phyloP scores from a whole-genome alignment of 2,113 vertebrate genomes.

The Thomomys bottae region DNA sequence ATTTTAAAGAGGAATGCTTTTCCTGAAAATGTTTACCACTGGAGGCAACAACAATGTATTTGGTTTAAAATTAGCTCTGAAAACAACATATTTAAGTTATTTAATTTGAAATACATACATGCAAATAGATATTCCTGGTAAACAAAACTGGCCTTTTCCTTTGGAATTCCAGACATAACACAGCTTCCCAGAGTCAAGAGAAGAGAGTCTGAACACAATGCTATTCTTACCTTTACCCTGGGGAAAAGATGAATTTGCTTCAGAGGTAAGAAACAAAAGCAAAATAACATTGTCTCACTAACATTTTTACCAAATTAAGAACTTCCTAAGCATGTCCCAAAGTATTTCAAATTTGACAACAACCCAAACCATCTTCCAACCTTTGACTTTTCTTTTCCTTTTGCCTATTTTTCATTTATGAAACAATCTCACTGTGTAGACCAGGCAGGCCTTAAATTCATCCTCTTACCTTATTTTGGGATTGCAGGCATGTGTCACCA shows the following conservation, averaged over 20 bases:
- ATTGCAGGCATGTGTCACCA: too few relatives aligned
- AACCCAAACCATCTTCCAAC: neutral
- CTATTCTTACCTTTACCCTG: constrained; percentile 39
- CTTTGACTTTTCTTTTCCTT: neutral
- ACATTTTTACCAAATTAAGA: constrained; percentile 64
- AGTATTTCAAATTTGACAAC: constrained; percentile 61
- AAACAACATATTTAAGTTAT: constrained; percentile 69
- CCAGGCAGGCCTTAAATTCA: too few relatives aligned
- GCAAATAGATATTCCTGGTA: constrained; percentile 49
- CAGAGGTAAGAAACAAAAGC: constrained; percentile 44
- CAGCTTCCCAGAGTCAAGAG: constrained; percentile 46
- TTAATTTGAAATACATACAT: constrained; percentile 67
- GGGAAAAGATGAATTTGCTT: constrained; percentile 48
- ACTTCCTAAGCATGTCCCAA: constrained; percentile 66
- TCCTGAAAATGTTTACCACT: constrained; percentile 67
- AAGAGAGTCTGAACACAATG: constrained; percentile 39
- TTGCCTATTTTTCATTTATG: neutral
- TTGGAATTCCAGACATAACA: constrained; percentile 61
- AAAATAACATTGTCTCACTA: constrained; percentile 30
- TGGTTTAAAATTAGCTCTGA: constrained; percentile 62
- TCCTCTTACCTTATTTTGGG: too few relatives aligned
- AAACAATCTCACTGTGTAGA: too few relatives aligned
- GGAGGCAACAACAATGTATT: constrained; percentile 42
- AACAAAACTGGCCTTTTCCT: constrained; percentile 51
- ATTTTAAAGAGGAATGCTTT: constrained; percentile 69